A percentile compares a stretch with the other conserved stretches of the same genome.
Conservation (phyloP, 2,113 vertebrate species). For the Circaetus cinerascens region DNA sequence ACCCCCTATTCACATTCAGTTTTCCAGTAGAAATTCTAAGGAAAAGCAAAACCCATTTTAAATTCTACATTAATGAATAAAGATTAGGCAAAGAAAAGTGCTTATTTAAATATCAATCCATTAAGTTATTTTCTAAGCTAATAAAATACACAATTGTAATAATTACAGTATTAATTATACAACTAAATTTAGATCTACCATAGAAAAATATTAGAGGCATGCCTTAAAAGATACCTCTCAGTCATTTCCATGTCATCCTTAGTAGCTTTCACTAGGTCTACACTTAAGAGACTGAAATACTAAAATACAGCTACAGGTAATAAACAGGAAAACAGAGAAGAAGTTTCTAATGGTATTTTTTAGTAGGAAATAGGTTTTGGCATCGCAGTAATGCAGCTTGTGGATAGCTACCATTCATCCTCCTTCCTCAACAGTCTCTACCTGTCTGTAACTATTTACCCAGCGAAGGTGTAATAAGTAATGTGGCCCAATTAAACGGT, state of each 20-base stretch:
- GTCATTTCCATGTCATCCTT: neutral
- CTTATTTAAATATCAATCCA: slow-evolving; percentile 6
- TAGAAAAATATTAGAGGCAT: neutral
- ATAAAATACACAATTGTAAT: neutral
- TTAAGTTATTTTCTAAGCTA: slow-evolving; percentile 14
- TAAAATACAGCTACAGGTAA: neutral
- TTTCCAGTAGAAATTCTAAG: neutral
- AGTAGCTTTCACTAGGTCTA: neutral
- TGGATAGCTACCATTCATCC: neutral
- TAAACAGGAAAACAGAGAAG: neutral
- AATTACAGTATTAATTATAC: slow-evolving; percentile 2
- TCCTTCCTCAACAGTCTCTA: neutral
- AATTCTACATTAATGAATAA: slow-evolving; percentile 13
- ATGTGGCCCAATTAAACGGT: neutral
- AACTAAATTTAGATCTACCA: neutral
- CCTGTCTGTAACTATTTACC: neutral
- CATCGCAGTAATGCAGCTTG: neutral
- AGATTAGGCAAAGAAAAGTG: neutral
- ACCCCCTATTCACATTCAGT: neutral
- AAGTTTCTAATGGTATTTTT: neutral
- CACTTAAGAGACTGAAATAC: neutral
- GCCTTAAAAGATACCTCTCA: neutral
- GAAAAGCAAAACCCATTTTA: neutral
- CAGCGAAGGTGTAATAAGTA: neutral
- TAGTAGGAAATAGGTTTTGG: neutral